phyloP scores from a whole-genome alignment of 1,140 invertebrate species.

The roundworm (Caenorhabditis elegans) region WBcel235 BX284605.5:6765501-6766000 shows the following conservation, averaged over 20 bases:
- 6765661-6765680: too few species aligned
- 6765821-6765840: background rate
- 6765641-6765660: too few species aligned
- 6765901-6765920: background rate
- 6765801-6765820: constrained; percentile 4
- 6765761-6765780: background rate
- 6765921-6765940: constrained; percentile 2
- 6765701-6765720: too few species aligned
- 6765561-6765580: too few species aligned
- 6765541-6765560: too few species aligned
- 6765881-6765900: constrained; percentile 9
- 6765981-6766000: constrained; percentile 61
- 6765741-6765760: background rate
- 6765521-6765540: too few species aligned
- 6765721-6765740: too few species aligned
- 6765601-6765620: too few species aligned
- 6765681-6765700: too few species aligned
- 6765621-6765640: too few species aligned
- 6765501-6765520: too few species aligned
- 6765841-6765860: background rate
- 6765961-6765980: constrained; percentile 32
- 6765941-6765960: constrained; percentile 18
- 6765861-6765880: constrained; percentile 28
- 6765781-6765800: constrained; percentile 24
- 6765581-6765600: too few species aligned